Percentiles rank a stretch among this genome's conserved stretches.
These are phyloP conservation scores for Sciurus niger DNA, from an alignment of 2,113 vertebrate genomes.

Conservation along the genomic window DNA sequence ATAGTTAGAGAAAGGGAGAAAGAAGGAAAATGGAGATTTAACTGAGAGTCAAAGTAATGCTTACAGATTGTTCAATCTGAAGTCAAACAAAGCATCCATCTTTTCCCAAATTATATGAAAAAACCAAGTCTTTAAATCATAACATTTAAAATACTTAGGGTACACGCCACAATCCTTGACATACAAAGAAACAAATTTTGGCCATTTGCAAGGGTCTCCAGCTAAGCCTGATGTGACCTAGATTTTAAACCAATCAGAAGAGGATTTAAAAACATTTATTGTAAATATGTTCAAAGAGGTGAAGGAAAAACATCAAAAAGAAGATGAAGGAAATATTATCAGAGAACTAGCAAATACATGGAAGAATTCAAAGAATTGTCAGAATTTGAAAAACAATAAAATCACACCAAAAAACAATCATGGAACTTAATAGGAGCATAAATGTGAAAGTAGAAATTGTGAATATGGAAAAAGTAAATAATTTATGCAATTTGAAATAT, in stretches of 20 bases:
- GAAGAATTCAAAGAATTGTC: background rate
- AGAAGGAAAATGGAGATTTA: background rate
- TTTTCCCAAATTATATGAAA: background rate
- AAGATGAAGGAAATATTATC: background rate
- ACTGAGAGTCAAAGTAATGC: background rate
- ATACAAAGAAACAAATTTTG: background rate
- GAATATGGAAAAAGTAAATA: background rate
- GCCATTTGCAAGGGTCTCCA: background rate
- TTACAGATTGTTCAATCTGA: background rate
- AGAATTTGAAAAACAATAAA: background rate
- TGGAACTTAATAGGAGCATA: background rate
- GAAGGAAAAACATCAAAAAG: background rate
- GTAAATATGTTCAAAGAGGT: background rate
- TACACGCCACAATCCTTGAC: background rate
- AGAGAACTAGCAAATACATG: background rate
- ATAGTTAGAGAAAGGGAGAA: background rate
- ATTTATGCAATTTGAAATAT: background rate
- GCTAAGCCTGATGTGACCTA: accelerated
- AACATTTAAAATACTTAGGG: background rate
- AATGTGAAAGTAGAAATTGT: background rate
- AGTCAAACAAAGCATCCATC: background rate
- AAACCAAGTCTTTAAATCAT: background rate
- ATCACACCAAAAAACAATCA: background rate
- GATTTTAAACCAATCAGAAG: background rate
- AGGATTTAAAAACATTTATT: background rate